A percentile compares a stretch with the other conserved stretches of the same genome.
phyloP scores from a whole-genome alignment of 1,140 invertebrate species.

The Microplitis demolitor region DNA sequence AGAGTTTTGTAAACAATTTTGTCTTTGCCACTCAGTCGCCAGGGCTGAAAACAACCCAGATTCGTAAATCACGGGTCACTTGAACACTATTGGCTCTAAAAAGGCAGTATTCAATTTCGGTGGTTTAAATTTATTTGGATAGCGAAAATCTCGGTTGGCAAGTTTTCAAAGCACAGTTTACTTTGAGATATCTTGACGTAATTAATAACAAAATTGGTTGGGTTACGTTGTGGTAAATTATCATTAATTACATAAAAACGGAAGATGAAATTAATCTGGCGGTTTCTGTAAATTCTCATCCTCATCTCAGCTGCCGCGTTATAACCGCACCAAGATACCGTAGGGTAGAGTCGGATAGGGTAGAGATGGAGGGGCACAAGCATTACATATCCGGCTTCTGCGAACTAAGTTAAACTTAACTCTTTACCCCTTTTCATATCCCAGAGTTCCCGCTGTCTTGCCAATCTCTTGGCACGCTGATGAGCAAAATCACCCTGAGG shows the following conservation, averaged over 20 bases:
- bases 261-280: slow-evolving; percentile 37
- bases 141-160: too few species aligned
- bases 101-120: too few species aligned
- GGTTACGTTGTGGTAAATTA: not conserved
- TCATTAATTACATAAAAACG: slow-evolving; percentile 33
- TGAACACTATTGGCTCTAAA: too few species aligned
- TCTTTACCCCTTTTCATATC: slow-evolving; percentile 4
- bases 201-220: not conserved
- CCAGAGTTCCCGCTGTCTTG: not conserved
- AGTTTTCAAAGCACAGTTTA: too few species aligned
- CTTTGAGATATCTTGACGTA: not conserved
- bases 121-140: too few species aligned
- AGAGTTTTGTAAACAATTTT: not conserved
- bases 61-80: too few species aligned
- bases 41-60: too few species aligned
- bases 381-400: slow-evolving; percentile 41
- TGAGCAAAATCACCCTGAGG: not conserved
- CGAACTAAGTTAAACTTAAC: slow-evolving; percentile 37
- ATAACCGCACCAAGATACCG: slow-evolving; percentile 30
- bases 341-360: slow-evolving; percentile 19
- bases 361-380: not conserved
- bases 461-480: not conserved
- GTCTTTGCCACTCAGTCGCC: not conserved
- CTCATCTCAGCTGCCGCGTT: not conserved
- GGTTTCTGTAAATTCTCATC: not conserved